Conservation (phyloP, 2,113 vertebrate species). For the Aptenodytes patagonicus region DNA sequence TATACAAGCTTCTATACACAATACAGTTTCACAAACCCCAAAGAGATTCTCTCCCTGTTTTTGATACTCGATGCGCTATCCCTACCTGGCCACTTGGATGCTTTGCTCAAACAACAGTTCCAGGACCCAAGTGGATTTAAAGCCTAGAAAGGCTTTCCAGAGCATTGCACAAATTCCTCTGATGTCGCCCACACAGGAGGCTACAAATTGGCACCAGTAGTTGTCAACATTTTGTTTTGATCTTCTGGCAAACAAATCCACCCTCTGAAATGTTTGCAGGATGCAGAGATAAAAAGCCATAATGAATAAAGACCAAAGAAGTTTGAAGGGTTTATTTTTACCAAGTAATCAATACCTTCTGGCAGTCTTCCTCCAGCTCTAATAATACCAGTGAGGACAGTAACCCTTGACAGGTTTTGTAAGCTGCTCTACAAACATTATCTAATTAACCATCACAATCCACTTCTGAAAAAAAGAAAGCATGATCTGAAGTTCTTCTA, state of each 20-base stretch:
- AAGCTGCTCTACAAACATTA: not conserved
- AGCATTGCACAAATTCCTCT: not conserved
- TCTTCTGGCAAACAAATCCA: conserved; percentile 54
- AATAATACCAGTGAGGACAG: not conserved
- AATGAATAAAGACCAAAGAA: not conserved
- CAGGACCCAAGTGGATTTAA: not conserved
- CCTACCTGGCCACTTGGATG: not conserved
- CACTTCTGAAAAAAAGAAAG: not conserved
- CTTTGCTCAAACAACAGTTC: not conserved
- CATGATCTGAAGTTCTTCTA: not conserved
- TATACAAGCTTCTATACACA: not conserved
- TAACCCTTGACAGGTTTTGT: not conserved
- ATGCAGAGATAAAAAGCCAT: not conserved
- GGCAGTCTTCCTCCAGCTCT: conserved; percentile 3
- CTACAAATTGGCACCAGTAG: conserved; percentile 27
- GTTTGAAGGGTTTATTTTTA: conserved; percentile 46
- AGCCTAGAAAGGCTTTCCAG: not conserved
- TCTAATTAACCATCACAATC: not conserved
- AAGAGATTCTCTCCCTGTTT: not conserved
- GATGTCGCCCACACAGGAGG: not conserved
- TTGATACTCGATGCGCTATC: not conserved
- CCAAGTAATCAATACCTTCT: conserved; percentile 42
- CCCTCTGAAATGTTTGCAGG: conserved; percentile 31
- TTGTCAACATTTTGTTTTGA: conserved; percentile 45
- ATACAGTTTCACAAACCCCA: not conserved